These are phyloP conservation scores for Austrofundulus limnaeus DNA, from an alignment of 2,113 vertebrate genomes.

Conservation along the genomic window DNA sequence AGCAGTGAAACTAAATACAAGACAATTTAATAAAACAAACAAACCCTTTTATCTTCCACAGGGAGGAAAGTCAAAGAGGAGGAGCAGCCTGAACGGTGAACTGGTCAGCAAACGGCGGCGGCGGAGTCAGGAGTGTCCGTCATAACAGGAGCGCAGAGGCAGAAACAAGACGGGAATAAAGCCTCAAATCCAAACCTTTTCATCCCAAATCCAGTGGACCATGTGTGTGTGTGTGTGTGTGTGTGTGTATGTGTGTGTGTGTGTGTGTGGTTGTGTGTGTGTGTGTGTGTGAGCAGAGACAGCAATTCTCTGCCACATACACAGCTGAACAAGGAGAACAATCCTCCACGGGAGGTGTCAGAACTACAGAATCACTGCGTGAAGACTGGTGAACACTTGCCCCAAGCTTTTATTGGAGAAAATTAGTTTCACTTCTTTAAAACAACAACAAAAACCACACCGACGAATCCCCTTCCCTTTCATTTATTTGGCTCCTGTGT, in stretches of 20 bases:
- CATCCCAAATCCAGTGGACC: slow-evolving; percentile 48
- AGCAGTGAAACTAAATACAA: too few relatives aligned
- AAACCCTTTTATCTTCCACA: slow-evolving; percentile 26
- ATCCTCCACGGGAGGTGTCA: slow-evolving; percentile 23
- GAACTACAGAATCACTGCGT: slow-evolving; percentile 25
- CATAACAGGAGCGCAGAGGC: slow-evolving; percentile 42
- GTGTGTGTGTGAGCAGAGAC: slow-evolving; percentile 12
- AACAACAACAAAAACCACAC: neutral
- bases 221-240: slow-evolving; percentile 12
- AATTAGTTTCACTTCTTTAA: slow-evolving; percentile 9
- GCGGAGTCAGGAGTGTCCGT: slow-evolving; percentile 71
- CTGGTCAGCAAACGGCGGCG: slow-evolving; percentile 66
- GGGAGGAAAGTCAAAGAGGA: slow-evolving; percentile 69
- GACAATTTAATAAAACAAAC: neutral
- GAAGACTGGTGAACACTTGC: slow-evolving; percentile 24
- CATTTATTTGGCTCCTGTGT: slow-evolving; percentile 27
- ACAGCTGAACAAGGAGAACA: slow-evolving; percentile 19
- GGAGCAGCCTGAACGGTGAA: slow-evolving; percentile 61
- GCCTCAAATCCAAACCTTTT: slow-evolving; percentile 52
- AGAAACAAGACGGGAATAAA: slow-evolving; percentile 36
- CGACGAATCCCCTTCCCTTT: slow-evolving; percentile 16
- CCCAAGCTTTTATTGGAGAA: slow-evolving; percentile 15
- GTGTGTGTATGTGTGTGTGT: slow-evolving; percentile 5
- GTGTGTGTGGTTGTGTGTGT: neutral
- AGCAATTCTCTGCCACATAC: slow-evolving; percentile 47